Evolutionary conservation across 2,797 vertebrate genomes (phyloP).

Genomic region (Lacerta agilis): DNA sequence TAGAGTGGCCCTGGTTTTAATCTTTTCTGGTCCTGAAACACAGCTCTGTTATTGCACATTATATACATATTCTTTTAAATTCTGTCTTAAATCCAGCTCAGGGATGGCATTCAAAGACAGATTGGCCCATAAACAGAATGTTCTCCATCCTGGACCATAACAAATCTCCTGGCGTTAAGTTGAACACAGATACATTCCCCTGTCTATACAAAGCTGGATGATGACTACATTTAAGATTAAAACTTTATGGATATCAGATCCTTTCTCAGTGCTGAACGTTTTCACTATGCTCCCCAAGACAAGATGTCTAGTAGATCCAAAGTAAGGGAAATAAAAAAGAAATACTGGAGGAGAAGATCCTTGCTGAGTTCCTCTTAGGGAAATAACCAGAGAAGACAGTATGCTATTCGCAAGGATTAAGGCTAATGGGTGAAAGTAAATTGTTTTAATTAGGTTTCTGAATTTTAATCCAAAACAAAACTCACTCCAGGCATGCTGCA

Average conservation of each 20-base stretch:
- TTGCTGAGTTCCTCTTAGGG: conserved; percentile 71
- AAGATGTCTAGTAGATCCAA: conserved; percentile 68
- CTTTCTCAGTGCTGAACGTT: conserved; percentile 16
- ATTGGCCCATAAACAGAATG: conserved; percentile 3
- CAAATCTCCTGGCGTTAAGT: conserved; percentile 19
- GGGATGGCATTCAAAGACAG: neutral
- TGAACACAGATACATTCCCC: conserved; percentile 2
- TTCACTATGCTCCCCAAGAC: conserved; percentile 63
- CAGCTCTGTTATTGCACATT: neutral
- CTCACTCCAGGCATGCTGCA: conserved; percentile 58
- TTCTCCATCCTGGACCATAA: neutral
- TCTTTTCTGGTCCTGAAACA: neutral
- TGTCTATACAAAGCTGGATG: conserved; percentile 27
- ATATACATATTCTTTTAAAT: neutral
- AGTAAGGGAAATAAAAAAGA: conserved; percentile 65
- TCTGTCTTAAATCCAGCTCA: neutral
- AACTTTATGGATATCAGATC: conserved; percentile 31
- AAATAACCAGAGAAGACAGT: conserved; percentile 73
- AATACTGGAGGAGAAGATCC: conserved; percentile 68
- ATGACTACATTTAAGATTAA: conserved; percentile 41
- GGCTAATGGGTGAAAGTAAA: conserved; percentile 71
- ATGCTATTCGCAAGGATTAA: conserved; percentile 74
- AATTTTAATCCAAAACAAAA: conserved; percentile 75
- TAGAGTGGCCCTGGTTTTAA: neutral
- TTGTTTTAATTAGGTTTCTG: conserved; percentile 77